Conservation (phyloP, 2,888 invertebrate genomes). For the Hipparchia semele region DNA sequence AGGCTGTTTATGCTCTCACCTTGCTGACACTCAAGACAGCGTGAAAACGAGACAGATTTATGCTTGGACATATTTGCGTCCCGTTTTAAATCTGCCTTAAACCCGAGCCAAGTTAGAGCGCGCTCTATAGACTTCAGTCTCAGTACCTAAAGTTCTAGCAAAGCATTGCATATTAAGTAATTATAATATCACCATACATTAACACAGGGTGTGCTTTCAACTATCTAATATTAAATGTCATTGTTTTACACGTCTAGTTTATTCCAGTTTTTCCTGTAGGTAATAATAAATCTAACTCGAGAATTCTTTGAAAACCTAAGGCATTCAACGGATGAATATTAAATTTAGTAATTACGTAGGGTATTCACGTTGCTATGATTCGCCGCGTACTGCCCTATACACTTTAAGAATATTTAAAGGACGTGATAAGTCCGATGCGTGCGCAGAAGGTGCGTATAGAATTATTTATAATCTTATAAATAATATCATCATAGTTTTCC, state of each 20-base stretch:
- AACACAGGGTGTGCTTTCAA: not conserved
- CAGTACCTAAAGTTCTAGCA: no score
- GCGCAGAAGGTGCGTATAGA: conserved; percentile 45
- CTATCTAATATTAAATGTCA: not conserved
- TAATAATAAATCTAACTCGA: conserved; percentile 4
- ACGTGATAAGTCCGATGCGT: conserved; percentile 45
- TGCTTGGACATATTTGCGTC: no score
- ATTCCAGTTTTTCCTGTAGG: not conserved
- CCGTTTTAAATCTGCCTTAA: no score
- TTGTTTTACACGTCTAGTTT: not conserved
- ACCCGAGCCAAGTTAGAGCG: no score
- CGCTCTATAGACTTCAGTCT: no score
- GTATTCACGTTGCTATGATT: conserved; percentile 57
- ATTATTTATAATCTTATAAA: conserved; percentile 48
- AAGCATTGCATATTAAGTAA: no score
- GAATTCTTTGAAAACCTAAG: conserved; percentile 37
- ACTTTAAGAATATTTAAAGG: conserved; percentile 60
- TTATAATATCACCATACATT: no score
- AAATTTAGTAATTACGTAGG: conserved; percentile 53
- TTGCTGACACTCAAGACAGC: no score
- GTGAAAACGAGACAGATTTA: no score
- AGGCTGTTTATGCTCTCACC: no score
- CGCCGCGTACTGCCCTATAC: conserved; percentile 54
- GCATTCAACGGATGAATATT: conserved; percentile 60
- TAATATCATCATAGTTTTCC: conserved; percentile 40